Base-by-base conservation (phyloP, 2,888 invertebrate species). In the Tineola bisselliella region DNA sequence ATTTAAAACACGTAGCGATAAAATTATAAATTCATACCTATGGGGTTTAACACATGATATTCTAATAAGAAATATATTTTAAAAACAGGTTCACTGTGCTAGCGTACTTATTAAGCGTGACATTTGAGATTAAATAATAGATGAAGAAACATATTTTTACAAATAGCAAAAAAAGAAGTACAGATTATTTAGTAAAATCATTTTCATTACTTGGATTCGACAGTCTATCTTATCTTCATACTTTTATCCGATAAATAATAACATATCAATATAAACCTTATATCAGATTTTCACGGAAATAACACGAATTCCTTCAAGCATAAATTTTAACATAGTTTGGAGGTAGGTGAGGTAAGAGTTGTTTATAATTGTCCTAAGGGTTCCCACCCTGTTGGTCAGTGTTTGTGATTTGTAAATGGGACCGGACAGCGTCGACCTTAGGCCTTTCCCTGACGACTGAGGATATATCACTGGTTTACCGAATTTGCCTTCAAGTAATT, bases 321-420 rank as follows among this genome's bases (percentile, higher is more conserved):
- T 54, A 54, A 54, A 54, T 54, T 54, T 12, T 5, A 12, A 48
- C 48, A 48, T 48, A 58, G 58, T 58, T 58, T 33, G 58, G 33
- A 25, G 15, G 70, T 72, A 79, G 73, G 73, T 78, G 68, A 68
- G 74, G 70, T 68, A 70, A 71, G 73, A 75, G 76, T 74, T 74
- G 74, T 72, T 70, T 74, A 73, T 77, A 79, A 79, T 77, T 79
- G 77, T 74, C 68, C 69, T 59, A 63, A 61, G 63, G 64, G 64
- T 66, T 63, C 62, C 62, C 65, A 57, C 65, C 65, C 62, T 66
- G 67, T 77, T 80, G 86, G 86, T 86, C 86, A 86, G 80, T 86
- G 84, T 87, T 87, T 87, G 86, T 86, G 86, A 87, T 86, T 87
- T 86, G 86, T 87, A 87, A 87, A 87, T 84, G 84, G 86, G 84